Base-by-base conservation (phyloP, 2,888 invertebrate species). In the Saturnia pavonia region DNA sequence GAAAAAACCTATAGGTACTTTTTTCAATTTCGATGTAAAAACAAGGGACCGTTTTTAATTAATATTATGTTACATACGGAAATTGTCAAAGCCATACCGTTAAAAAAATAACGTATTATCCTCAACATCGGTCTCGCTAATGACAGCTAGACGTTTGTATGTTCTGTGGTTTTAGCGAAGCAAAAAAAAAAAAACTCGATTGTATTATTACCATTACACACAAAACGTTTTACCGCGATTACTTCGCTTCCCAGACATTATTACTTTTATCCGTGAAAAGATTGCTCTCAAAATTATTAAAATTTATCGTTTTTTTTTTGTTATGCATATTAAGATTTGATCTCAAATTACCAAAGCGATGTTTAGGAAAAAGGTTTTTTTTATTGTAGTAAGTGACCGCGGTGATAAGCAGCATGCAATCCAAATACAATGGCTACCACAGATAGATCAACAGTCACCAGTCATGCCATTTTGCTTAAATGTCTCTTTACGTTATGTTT, bases 121-220 rank as follows among this genome's bases (percentile, higher is more conserved):
- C 27, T 60, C 27, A 60, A 60, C 27, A 27, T 67, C 63, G 25
- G n/a, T 2, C n/a, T 54, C 71, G 71, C 70, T 76, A 79, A 80
- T 76, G 78, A 76, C 76, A 74, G 69, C 65, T 74, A 77, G 75
- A 73, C 73, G 77, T 76, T 80, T 80, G 77, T 78, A 76, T 73
- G 71, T 71, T 74, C 79, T 75, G 75, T 80, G 75, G n/a, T 79
- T 78, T 75, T 77, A 76, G 76, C 77, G 75, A 72, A 78, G 79
- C 25, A 76, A 76, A 76, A 76, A 78, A 76, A 76, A 76, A 76
- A 76, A 78, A 76, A 78, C 75, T 72, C 73, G 80, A 85, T 86
- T 88, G 89, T 60, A 27, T 60, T 60, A 88, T 91, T 89, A 85
- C 77, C 82, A 88, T 90, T 90, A 87, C 89, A 88, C 88, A 85